Percentiles rank a stretch among this genome's conserved stretches.
Evolutionary conservation across 2,888 invertebrate genomes (phyloP).

Genomic region (Diarsia mendica): DNA sequence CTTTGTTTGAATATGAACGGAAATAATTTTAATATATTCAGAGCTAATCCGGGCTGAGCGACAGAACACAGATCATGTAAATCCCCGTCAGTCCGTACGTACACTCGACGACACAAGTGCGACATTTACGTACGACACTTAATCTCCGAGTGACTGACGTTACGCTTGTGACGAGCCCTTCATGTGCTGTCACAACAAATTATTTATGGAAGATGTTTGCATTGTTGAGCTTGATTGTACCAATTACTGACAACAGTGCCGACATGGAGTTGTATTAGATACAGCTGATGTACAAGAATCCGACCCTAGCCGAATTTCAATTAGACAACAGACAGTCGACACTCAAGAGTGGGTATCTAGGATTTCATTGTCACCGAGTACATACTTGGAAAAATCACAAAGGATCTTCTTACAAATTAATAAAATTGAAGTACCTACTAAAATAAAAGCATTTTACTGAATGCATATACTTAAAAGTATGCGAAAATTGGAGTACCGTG

Average conservation of each 20-base stretch:
- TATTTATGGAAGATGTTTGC: constrained; percentile 49
- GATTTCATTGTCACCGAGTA: not conserved
- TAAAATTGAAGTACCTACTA: too few relatives aligned
- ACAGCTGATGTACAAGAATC: constrained; percentile 30
- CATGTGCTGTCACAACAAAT: constrained; percentile 45
- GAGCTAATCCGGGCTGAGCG: constrained; percentile 46
- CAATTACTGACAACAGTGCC: constrained; percentile 40
- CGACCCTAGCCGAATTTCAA: constrained; percentile 27
- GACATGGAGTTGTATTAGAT: constrained; percentile 14
- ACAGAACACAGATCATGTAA: constrained; percentile 59
- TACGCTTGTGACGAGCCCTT: constrained; percentile 41
- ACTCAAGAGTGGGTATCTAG: not conserved
- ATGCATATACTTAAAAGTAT: too few relatives aligned
- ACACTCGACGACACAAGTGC: constrained; percentile 43
- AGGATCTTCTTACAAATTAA: too few relatives aligned
- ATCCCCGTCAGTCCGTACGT: constrained; percentile 50
- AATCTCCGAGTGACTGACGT: constrained; percentile 47
- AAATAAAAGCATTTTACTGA: too few relatives aligned
- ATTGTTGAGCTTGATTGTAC: constrained; percentile 48
- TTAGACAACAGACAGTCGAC: constrained; percentile 15
- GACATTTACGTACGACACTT: constrained; percentile 56
- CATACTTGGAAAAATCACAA: not conserved
- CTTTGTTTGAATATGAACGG: constrained; percentile 46
- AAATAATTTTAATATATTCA: constrained; percentile 60
- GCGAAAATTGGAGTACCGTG: too few relatives aligned